Percentiles rank a stretch among this genome's conserved stretches.
Conservation (phyloP, 2,113 vertebrate species). For the Climacteris rufus region DNA sequence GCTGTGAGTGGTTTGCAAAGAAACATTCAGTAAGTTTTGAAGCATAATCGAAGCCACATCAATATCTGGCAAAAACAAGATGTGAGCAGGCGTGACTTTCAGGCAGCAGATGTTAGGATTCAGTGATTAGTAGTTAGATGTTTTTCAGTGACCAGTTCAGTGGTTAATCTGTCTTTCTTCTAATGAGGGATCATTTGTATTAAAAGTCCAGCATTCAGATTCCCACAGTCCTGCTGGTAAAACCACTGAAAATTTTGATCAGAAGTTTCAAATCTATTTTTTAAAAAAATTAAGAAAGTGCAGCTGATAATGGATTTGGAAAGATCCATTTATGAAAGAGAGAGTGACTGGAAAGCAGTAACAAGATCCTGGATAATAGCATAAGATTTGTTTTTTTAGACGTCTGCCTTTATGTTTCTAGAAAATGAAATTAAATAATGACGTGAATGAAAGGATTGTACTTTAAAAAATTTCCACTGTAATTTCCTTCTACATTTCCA, state of each 20-base stretch:
- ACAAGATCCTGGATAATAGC: slow-evolving; percentile 19
- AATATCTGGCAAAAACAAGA: background rate
- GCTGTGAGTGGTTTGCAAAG: background rate
- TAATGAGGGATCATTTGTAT: background rate
- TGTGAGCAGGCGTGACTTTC: background rate
- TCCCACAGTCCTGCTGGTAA: background rate
- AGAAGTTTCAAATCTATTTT: background rate
- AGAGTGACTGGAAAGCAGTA: background rate
- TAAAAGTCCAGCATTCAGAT: background rate
- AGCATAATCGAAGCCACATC: background rate
- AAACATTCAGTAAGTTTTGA: background rate
- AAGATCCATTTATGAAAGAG: slow-evolving; percentile 11
- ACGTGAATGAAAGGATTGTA: slow-evolving; percentile 45
- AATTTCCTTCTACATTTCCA: slow-evolving; percentile 53
- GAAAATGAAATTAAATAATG: slow-evolving; percentile 43
- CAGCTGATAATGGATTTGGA: slow-evolving; percentile 36
- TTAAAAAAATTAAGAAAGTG: background rate
- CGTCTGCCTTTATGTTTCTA: slow-evolving; percentile 53
- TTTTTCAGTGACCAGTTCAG: background rate
- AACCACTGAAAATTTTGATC: background rate
- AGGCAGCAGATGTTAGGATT: background rate
- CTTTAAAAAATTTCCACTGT: slow-evolving; percentile 38
- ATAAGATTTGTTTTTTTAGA: background rate
- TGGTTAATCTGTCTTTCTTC: background rate
- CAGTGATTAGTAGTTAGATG: background rate